Evolutionary conservation across 2,888 invertebrate genomes (phyloP).

Genomic region (Ephialtes manifestator): DNA sequence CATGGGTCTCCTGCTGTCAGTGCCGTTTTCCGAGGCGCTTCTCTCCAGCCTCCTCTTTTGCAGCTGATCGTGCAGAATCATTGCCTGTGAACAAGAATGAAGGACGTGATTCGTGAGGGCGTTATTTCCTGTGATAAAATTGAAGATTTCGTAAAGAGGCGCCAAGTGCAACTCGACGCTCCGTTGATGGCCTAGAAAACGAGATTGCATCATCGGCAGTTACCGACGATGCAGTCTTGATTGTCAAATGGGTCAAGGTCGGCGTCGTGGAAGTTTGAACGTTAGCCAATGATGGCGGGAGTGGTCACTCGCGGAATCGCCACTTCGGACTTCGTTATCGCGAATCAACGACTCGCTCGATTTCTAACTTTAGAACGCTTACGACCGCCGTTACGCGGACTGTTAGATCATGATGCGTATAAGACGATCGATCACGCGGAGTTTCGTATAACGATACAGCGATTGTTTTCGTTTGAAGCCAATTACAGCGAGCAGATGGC

Average conservation of each 20-base stretch:
- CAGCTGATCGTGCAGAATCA: slow-evolving; percentile 83
- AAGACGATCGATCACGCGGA: slow-evolving; percentile 18
- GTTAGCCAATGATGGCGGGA: slow-evolving; percentile 75
- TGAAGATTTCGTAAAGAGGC: background rate
- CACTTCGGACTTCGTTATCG: slow-evolving; percentile 69
- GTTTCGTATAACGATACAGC: background rate
- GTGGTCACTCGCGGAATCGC: slow-evolving; percentile 34
- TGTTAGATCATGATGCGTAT: slow-evolving; percentile 1
- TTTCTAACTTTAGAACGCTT: slow-evolving; percentile 75
- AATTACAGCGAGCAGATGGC: background rate
- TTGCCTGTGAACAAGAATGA: slow-evolving; percentile 61
- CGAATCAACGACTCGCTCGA: slow-evolving; percentile 67
- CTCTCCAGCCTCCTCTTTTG: slow-evolving; percentile 83
- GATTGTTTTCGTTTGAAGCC: background rate
- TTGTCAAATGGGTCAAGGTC: slow-evolving; percentile 78
- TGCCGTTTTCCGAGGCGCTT: slow-evolving; percentile 83
- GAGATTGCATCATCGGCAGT: slow-evolving; percentile 47
- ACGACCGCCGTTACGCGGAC: slow-evolving; percentile 37
- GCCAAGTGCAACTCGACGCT: background rate
- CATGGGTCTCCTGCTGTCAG: slow-evolving; percentile 80
- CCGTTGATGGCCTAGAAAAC: background rate
- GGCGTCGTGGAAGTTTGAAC: slow-evolving; percentile 75
- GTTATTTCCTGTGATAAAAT: background rate
- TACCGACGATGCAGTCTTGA: slow-evolving; percentile 57
- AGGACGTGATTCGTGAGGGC: background rate